Evolutionary conservation across 23 tunicate genomes (phyloP), one percentile per base, ranked within the genome.

Genomic region (Phallusia fumigata): DNA sequence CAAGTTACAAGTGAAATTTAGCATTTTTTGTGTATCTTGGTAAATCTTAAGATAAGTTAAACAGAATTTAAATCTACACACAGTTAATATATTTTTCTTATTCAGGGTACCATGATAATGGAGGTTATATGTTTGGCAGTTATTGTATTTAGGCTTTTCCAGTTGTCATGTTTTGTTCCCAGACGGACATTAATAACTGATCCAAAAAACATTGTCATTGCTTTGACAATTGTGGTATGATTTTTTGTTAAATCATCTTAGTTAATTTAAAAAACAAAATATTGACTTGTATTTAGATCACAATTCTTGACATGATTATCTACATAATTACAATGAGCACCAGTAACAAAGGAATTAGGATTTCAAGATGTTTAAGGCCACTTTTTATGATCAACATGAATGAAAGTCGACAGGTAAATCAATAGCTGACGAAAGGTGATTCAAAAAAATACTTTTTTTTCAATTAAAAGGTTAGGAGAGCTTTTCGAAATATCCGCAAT

Each of bases 171-270:
- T 36, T 94, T 94, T 80, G 99, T 94, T 32, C 99, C 93, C 35
- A 64, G 89, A 49, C 47, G 85, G 53, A 28, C 85, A 16, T 53
- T 88, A 32, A 26, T 89, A 21, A 86, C 86, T 19, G 97, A 97
- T 76, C 95, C 97, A 21, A 97, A 97, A 80, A 97, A 97, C 74
- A 88, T 97, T 34, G 97, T 97, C 33, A 84, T 97, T 79, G 86
- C 84, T 0, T n/a, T 83, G 0, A 80, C 86, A 0, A 88, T 97
- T 18, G 65, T 86, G 80, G 97, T 97, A 76, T 85, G 90, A 35
- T 22, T 3, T 21, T 58, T 58, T 58, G 28, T n/a, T n/a, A 21
- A 58, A 58, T 24, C 1, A 58, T 58, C 28, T 58, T 22, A 15
- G 18, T 51, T 51, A 51, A 51, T 21, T 58, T 58, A 3, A 58